phyloP scores from a whole-genome alignment of 2,113 vertebrate species.

The Urocolius indicus region DNA sequence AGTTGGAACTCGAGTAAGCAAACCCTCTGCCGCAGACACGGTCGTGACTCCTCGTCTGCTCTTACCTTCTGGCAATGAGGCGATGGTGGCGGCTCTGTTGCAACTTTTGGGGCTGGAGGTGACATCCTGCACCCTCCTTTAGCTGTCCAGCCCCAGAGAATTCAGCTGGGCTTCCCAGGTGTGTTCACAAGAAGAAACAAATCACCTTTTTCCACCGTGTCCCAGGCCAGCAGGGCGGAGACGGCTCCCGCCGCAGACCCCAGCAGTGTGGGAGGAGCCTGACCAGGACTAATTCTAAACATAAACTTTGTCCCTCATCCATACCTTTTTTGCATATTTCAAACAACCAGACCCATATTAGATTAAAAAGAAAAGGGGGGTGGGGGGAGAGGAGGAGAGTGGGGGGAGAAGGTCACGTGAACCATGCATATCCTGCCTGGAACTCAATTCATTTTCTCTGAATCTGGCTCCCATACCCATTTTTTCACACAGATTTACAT shows the following conservation, averaged over 20 bases:
- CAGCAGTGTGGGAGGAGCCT: background rate
- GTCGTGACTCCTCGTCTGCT: background rate
- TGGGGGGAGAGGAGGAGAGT: no score
- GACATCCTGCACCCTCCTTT: background rate
- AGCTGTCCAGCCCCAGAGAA: background rate
- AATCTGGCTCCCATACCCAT: constrained; percentile 82
- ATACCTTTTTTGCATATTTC: constrained; percentile 78
- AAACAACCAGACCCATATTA: constrained; percentile 72
- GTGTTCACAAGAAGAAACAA: background rate
- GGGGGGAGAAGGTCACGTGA: constrained; percentile 12
- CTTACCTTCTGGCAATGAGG: background rate
- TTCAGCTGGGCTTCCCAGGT: background rate
- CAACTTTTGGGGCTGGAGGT: background rate
- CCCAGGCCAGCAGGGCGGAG: background rate
- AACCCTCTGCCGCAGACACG: background rate
- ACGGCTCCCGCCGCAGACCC: background rate
- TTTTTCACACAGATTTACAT: constrained; percentile 86
- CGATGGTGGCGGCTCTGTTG: background rate
- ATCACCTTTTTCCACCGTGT: background rate
- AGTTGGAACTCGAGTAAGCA: background rate
- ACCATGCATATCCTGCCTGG: constrained; percentile 61
- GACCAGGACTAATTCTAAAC: constrained; percentile 64
- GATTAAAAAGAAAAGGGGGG: constrained; percentile 26
- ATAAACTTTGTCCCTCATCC: constrained; percentile 63
- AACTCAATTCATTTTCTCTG: constrained; percentile 45